Evolutionary conservation across 2,113 vertebrate genomes (phyloP).

Genomic region (Saccopteryx leptura): DNA sequence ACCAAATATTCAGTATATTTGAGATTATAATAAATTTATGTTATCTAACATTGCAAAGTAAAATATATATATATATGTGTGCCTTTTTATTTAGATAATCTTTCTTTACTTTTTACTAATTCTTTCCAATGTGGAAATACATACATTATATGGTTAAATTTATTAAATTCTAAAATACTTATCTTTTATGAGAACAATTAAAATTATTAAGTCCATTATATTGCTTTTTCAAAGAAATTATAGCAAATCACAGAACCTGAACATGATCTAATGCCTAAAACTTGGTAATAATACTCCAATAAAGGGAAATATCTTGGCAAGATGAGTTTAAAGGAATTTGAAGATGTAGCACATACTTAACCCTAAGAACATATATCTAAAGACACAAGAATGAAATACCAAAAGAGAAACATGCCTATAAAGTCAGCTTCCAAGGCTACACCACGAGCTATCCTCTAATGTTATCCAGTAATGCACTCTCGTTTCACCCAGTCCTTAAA

Average conservation of each 20-base stretch:
- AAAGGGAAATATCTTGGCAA: neutral
- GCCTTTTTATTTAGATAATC: neutral
- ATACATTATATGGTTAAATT: neutral
- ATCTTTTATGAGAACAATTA: neutral
- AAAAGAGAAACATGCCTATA: neutral
- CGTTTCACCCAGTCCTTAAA: neutral
- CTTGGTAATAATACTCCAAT: neutral
- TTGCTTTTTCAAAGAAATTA: neutral
- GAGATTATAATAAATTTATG: neutral
- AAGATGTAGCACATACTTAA: neutral
- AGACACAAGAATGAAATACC: neutral
- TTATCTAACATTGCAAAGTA: neutral
- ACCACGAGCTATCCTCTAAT: neutral
- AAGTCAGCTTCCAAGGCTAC: neutral
- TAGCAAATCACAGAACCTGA: neutral
- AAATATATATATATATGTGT: neutral
- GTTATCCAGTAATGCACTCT: neutral
- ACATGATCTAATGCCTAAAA: neutral
- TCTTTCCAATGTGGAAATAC: neutral
- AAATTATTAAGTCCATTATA: neutral
- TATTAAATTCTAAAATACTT: neutral
- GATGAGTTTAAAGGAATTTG: neutral
- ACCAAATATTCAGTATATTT: neutral
- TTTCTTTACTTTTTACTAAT: conserved; percentile 1
- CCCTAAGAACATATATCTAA: neutral